A percentile compares a stretch with the other conserved stretches of the same genome.
phyloP scores from a whole-genome alignment of 2,888 invertebrate genomes.

The Eilema caniola region DNA sequence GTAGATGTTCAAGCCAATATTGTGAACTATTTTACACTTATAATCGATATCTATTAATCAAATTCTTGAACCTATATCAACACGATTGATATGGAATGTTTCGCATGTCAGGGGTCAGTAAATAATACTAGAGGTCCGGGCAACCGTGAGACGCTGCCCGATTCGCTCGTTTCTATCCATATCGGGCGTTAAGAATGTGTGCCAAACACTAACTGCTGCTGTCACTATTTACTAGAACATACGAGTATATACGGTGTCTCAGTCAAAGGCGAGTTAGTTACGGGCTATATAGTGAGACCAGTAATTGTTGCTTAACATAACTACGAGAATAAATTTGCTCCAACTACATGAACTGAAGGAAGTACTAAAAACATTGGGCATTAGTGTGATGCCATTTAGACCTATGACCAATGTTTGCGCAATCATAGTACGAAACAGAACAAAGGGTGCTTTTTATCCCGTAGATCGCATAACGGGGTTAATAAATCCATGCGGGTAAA shows the following conservation, averaged over 20 bases:
- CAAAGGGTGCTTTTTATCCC: too few species aligned
- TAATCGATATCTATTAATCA: neutral
- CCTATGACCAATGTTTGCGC: too few species aligned
- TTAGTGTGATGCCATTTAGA: neutral
- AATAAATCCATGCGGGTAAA: too few species aligned
- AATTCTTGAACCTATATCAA: conserved; percentile 38
- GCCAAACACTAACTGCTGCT: conserved; percentile 78
- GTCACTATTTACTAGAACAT: conserved; percentile 55
- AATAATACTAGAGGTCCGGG: conserved; percentile 66
- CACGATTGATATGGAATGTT: conserved; percentile 64
- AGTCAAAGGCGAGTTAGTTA: conserved; percentile 37
- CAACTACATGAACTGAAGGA: neutral
- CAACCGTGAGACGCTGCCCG: conserved; percentile 72
- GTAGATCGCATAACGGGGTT: too few species aligned
- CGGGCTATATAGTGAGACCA: too few species aligned
- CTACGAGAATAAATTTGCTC: neutral
- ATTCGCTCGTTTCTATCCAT: conserved; percentile 73
- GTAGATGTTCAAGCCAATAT: neutral
- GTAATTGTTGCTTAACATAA: neutral
- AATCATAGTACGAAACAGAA: too few species aligned
- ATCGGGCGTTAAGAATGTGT: conserved; percentile 80
- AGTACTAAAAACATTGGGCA: neutral
- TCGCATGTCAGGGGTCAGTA: conserved; percentile 68
- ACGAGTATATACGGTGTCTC: conserved; percentile 35
- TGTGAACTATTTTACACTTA: neutral